Evolutionary conservation across 2,888 invertebrate genomes (phyloP).

Genomic region (Odontocolon sp.): DNA sequence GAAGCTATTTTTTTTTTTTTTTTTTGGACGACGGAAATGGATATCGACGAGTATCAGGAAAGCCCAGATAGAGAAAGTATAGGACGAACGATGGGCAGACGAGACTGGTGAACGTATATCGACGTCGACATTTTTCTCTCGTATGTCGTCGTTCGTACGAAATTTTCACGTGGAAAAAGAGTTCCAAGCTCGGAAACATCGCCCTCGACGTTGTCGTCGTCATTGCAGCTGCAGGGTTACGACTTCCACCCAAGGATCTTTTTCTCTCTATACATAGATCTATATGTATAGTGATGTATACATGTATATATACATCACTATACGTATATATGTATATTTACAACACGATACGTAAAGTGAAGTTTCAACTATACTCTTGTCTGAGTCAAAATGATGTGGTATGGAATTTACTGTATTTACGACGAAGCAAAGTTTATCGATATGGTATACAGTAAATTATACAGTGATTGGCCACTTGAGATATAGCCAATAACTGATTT

Average conservation of each 20-base stretch:
- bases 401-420: no score
- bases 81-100: neutral
- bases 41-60: conserved; percentile 40
- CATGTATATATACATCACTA: conserved; percentile 4
- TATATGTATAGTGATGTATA: neutral
- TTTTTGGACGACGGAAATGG: conserved; percentile 32
- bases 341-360: no score
- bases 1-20: no score
- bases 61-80: neutral
- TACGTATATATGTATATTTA: conserved; percentile 4
- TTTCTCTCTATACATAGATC: neutral
- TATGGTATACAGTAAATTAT: no score
- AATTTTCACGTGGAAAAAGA: conserved; percentile 25
- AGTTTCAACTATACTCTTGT: no score
- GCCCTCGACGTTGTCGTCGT: conserved; percentile 9
- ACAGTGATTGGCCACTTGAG: no score
- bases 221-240: neutral
- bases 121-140: conserved; percentile 22
- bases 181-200: conserved; percentile 18
- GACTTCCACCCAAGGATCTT: conserved; percentile 12
- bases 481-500: no score
- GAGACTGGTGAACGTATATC: neutral
- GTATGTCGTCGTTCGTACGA: conserved; percentile 15
- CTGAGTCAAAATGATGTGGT: no score
- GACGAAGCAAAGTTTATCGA: no score